A percentile compares a stretch with the other conserved stretches of the same genome.
Conservation (phyloP, 2,888 invertebrate genomes). For the Escarpia spicata region DNA sequence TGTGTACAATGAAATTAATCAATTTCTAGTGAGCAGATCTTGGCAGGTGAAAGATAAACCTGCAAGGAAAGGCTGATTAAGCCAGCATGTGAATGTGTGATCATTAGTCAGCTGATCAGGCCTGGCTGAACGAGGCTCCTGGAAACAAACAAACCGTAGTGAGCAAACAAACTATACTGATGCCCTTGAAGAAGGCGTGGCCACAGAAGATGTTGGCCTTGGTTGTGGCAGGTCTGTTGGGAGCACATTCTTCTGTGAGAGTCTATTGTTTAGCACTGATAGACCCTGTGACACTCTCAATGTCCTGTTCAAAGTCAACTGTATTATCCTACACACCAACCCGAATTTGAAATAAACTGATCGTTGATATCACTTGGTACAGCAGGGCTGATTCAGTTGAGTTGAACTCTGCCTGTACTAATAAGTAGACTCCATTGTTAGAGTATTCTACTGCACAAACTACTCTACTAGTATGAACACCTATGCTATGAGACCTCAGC, state of each 20-base stretch:
- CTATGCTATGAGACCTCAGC: background rate
- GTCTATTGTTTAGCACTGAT: background rate
- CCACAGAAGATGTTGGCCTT: background rate
- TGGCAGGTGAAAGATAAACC: background rate
- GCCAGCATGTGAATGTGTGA: conserved; percentile 7
- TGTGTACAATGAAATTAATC: background rate
- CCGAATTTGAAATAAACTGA: background rate
- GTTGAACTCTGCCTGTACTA: background rate
- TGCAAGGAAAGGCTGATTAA: conserved; percentile 20
- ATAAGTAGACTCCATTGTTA: background rate
- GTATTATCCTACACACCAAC: background rate
- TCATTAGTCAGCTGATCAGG: background rate
- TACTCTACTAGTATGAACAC: background rate
- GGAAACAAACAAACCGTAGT: conserved; percentile 18
- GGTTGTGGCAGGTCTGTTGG: background rate
- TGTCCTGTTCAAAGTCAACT: background rate
- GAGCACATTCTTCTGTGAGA: background rate
- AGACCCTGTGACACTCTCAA: background rate
- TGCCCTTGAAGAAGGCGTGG: background rate
- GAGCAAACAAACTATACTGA: background rate
- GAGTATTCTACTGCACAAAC: background rate
- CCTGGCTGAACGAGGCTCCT: background rate
- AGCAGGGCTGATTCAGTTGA: background rate
- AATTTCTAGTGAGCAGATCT: background rate
- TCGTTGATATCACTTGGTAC: background rate